Base-by-base conservation (phyloP, 2,888 invertebrate species). In the Nephrotoma guestfalica region DNA sequence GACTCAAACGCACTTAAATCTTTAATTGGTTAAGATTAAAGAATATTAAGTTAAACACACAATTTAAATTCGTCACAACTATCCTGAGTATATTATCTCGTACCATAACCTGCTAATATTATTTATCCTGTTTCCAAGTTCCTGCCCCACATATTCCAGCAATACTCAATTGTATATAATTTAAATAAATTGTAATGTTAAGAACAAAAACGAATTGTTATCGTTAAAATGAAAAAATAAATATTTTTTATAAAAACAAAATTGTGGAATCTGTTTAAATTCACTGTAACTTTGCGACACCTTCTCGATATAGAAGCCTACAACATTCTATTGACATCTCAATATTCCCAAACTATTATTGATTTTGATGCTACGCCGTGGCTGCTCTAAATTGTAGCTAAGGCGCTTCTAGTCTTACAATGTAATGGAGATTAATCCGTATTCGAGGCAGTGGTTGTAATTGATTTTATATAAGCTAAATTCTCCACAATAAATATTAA, bases 1-100 rank as follows among this genome's bases (percentile, higher is more conserved):
- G 85, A 87, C 43, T 87, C 87, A 83, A 87, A 87, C 45, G 87
- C 87, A 42, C 86, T 87, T 45, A 88, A 88, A 86, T 88, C 88
- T 86, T 85, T 87, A 41, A 86, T 87, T 86, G 88, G 87, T 83
- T 87, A 88, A 87, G 84, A 71, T 71, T 30, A 30, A 71, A 71
- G 30, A 9, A 71, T 71, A 13, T 47, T 9, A 85, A 51, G 51
- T 51, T 2, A 71, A 9, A 30, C 30, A 4, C 30, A 71, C 11
- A 30, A 30, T 30, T 30, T 15, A 0, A 30, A 30, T 7, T 0
- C 71, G 11, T 30, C 71, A 30, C 71, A 71, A 30, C 71, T 9
- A 30, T 71, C 71, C 71, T 71, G 9, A 71, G 30, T 30, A 30
- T 30, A 4, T 7, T 71, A 71, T 71, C 9, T 7, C 71, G 30